Evolutionary conservation across 2,113 vertebrate species (phyloP).

Genomic region (Pelusios castaneus): DNA sequence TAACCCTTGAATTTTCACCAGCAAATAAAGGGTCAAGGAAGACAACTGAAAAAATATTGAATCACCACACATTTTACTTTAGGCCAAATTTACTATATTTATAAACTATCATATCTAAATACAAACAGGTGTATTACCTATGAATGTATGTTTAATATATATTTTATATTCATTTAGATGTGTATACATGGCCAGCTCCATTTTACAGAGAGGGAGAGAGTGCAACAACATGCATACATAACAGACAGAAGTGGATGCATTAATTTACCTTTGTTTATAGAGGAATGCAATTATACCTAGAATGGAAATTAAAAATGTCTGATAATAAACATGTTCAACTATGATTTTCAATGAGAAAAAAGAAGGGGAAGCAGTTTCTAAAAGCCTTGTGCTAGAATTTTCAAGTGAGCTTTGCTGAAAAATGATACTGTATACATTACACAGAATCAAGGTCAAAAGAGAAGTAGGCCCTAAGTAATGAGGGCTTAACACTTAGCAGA

Average conservation of each 20-base stretch:
- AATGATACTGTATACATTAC: constrained; percentile 53
- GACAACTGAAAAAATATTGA: not conserved
- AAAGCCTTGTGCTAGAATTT: constrained; percentile 47
- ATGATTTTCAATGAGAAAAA: constrained; percentile 47
- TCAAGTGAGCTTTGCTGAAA: constrained; percentile 42
- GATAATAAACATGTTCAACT: constrained; percentile 48
- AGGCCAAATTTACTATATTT: not conserved
- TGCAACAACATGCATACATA: constrained; percentile 42
- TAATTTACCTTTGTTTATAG: constrained; percentile 41
- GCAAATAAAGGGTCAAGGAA: not conserved
- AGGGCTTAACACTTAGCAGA: constrained; percentile 68
- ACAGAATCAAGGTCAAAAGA: constrained; percentile 66
- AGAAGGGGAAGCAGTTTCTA: constrained; percentile 62
- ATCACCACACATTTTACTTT: accelerated
- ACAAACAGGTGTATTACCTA: constrained; percentile 7
- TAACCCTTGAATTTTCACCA: not conserved
- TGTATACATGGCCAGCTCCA: not conserved
- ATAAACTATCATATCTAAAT: not conserved
- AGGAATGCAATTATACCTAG: constrained; percentile 34
- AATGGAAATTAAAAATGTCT: constrained; percentile 38
- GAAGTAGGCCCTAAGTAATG: constrained; percentile 62
- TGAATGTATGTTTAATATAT: constrained; percentile 26
- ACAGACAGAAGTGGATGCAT: constrained; percentile 44
- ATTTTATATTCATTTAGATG: not conserved
- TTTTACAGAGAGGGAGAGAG: constrained; percentile 2